Evolutionary conservation across 1,140 invertebrate species (phyloP).

Genomic region (Drosophila serrata): DNA sequence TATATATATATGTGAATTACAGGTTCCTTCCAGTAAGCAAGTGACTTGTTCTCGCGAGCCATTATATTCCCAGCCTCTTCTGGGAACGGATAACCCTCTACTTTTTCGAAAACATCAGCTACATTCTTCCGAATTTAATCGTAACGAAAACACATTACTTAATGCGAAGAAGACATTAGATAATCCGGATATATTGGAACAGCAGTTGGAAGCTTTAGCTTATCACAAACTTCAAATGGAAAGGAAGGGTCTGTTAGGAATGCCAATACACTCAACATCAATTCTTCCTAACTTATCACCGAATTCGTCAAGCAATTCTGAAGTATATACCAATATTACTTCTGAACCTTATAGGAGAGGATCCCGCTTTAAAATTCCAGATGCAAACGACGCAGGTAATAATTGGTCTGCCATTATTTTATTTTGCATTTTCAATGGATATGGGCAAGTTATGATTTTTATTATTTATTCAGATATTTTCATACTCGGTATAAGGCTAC

Average conservation of each 20-base stretch:
- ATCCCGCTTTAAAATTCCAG: not conserved
- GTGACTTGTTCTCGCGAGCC: slow-evolving; percentile 85
- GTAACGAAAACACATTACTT: slow-evolving; percentile 16
- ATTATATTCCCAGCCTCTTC: slow-evolving; percentile 85
- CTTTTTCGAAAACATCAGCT: slow-evolving; percentile 41
- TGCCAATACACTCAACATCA: slow-evolving; percentile 10
- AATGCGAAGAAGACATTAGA: slow-evolving; percentile 67
- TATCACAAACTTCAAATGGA: slow-evolving; percentile 83
- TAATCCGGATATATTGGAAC: slow-evolving; percentile 76
- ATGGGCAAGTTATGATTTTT: no score
- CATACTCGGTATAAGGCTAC: no score
- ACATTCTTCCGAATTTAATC: slow-evolving; percentile 4
- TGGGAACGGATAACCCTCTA: slow-evolving; percentile 32
- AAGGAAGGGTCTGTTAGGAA: slow-evolving; percentile 65
- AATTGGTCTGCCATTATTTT: no score
- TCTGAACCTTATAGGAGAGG: not conserved
- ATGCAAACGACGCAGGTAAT: not conserved
- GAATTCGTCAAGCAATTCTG: slow-evolving; percentile 33
- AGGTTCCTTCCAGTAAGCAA: slow-evolving; percentile 75
- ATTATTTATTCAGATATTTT: no score
- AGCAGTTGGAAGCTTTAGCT: slow-evolving; percentile 78
- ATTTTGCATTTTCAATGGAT: no score
- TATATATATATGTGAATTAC: slow-evolving; percentile 1
- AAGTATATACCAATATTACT: slow-evolving; percentile 39
- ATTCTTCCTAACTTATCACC: slow-evolving; percentile 25